phyloP scores from a whole-genome alignment of 2,888 invertebrate genomes.

The Volucella inflata region DNA sequence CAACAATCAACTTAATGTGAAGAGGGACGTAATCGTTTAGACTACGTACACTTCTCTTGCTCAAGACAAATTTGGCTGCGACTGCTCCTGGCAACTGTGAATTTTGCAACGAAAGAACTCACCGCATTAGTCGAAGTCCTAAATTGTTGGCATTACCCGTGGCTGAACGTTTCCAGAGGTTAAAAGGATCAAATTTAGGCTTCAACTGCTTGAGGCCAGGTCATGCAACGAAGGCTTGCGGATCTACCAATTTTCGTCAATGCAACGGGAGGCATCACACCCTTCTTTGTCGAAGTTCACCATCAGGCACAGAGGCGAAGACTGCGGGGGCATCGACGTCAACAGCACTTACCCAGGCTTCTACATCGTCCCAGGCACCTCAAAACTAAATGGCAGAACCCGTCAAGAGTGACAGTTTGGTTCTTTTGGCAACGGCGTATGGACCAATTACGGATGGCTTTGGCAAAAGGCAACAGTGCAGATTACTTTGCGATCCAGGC shows the following conservation, averaged over 20 bases:
- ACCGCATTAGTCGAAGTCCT: constrained; percentile 10
- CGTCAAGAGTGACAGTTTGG: too few species aligned
- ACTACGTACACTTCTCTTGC: constrained; percentile 2
- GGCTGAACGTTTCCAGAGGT: constrained; percentile 30
- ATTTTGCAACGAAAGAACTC: too few species aligned
- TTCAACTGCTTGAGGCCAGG: constrained; percentile 47
- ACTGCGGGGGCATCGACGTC: not conserved
- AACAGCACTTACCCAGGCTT: not conserved
- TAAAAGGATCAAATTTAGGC: constrained; percentile 22
- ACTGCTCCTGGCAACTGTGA: too few species aligned
- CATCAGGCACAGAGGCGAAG: constrained; percentile 13
- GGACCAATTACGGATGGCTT: constrained; percentile 53
- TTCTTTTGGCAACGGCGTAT: constrained; percentile 53
- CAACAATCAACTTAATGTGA: constrained; percentile 3
- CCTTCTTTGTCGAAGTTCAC: too few species aligned
- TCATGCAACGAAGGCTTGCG: constrained; percentile 32
- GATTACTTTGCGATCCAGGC: too few species aligned
- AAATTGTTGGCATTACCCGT: constrained; percentile 1
- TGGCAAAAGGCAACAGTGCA: constrained; percentile 38
- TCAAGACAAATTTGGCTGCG: too few species aligned
- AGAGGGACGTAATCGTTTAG: not conserved
- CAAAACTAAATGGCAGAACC: constrained; percentile 36
- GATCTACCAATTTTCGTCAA: constrained; percentile 23
- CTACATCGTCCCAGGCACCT: constrained; percentile 18
- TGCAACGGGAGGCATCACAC: too few species aligned